These are phyloP conservation scores for Centropus bengalensis DNA, from an alignment of 2,113 vertebrate genomes.

Conservation along the genomic window DNA sequence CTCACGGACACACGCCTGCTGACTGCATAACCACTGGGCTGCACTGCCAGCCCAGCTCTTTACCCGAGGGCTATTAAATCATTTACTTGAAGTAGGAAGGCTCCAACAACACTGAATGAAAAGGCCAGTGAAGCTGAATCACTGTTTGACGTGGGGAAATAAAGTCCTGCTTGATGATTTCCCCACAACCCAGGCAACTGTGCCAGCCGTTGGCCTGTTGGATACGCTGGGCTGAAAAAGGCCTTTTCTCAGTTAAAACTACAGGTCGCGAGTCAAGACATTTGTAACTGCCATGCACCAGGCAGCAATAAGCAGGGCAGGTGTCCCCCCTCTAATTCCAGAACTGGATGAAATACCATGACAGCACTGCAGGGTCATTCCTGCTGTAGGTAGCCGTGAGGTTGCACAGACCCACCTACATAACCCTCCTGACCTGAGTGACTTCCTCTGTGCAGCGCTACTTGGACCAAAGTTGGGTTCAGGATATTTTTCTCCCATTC, in stretches of 20 bases:
- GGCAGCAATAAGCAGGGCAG: background rate
- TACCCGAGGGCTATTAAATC: background rate
- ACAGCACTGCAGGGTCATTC: background rate
- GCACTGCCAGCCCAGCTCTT: background rate
- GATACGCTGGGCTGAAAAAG: background rate
- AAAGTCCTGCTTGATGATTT: background rate
- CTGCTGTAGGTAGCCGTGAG: background rate
- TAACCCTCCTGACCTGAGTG: background rate
- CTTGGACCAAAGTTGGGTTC: background rate
- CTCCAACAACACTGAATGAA: conserved; percentile 19
- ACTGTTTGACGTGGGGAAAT: conserved; percentile 15
- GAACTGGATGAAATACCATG: background rate
- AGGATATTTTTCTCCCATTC: background rate
- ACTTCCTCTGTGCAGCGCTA: background rate
- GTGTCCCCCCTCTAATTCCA: background rate
- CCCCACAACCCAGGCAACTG: background rate
- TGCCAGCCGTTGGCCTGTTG: background rate
- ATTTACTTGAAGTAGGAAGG: background rate
- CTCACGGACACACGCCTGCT: background rate
- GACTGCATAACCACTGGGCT: background rate
- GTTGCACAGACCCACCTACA: background rate
- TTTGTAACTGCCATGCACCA: background rate
- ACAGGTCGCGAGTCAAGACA: background rate
- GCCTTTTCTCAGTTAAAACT: background rate
- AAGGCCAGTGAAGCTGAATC: conserved; percentile 22